These are phyloP conservation scores for Conger conger DNA, from an alignment of 2,113 vertebrate genomes.

Conservation along the genomic window DNA sequence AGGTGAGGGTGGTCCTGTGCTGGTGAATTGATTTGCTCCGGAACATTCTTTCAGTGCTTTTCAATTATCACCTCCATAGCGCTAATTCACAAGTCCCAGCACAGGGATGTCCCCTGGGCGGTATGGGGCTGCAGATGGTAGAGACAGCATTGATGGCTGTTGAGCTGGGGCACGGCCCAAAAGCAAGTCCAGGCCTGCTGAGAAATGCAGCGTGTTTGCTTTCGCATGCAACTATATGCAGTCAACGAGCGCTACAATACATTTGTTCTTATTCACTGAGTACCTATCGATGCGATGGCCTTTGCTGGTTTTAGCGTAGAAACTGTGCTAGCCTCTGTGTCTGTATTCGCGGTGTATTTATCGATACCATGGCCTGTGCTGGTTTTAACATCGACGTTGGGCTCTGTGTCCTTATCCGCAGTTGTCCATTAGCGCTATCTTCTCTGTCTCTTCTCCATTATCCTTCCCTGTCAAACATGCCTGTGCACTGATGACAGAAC, in stretches of 20 bases:
- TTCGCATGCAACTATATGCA: conserved; percentile 6
- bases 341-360: no score
- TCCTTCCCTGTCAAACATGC: neutral
- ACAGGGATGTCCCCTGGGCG: neutral
- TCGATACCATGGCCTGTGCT: no score
- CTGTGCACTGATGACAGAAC: neutral
- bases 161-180: neutral
- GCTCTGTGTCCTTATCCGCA: neutral
- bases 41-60: neutral
- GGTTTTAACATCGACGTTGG: no score
- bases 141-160: neutral
- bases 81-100: neutral
- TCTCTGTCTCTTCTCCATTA: neutral
- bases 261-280: no score
- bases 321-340: neutral
- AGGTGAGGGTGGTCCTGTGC: neutral
- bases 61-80: neutral
- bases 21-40: neutral
- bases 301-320: neutral
- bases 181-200: conserved; percentile 6
- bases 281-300: no score
- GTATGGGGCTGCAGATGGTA: neutral
- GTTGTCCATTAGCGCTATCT: neutral
- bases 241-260: no score
- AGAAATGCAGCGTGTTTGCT: neutral